Evolutionary conservation across 1,140 invertebrate genomes (phyloP), one percentile per base, ranked within the genome.

Genomic region (Zaprionus inermis): DNA sequence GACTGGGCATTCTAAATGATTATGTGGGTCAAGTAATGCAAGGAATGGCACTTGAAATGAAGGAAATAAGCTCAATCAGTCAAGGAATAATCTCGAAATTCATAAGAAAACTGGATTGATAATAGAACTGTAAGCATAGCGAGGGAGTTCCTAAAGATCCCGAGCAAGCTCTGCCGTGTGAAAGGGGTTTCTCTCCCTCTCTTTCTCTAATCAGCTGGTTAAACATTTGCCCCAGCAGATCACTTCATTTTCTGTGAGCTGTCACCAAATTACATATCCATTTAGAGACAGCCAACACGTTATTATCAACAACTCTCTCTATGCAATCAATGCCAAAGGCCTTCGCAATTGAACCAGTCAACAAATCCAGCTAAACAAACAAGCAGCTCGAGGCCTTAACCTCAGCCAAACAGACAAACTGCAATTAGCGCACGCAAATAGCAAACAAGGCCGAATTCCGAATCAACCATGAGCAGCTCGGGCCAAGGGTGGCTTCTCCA

Each of bases 401-500:
- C 64, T 72, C 63, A n/a, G 18, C 30, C 44, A 67, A 44, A 44
- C 78, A 63, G 65, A 60, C 78, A 78, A 79, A 86, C 67, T 86
- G 75, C 81, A 85, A 85, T 85, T 78, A 85, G 64, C 49, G 63
- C 63, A 71, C 58, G 64, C 76, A 68, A 78, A 58, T 63, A 64
- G 66, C 84, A 72, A 86, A 86, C 63, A 86, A 59, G 66, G 72
- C 71, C 60, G 64, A 49, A 73, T 77, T 65, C 14, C 55, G 28
- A 65, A 60, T n/a, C n/a, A n/a, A n/a, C n/a, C n/a, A n/a, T n/a
- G n/a, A n/a, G n/a, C n/a, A n/a, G n/a, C n/a, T n/a, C n/a, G n/a
- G n/a, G n/a, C n/a, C n/a, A n/a, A n/a, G 77, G 66, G 65, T 76
- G 58, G 36, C 54, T 67, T 30, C 44, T 14, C 30, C 22, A 10